These are phyloP conservation scores for Lampropteryx suffumata DNA, from an alignment of 2,888 invertebrate genomes.

Conservation along the genomic window DNA sequence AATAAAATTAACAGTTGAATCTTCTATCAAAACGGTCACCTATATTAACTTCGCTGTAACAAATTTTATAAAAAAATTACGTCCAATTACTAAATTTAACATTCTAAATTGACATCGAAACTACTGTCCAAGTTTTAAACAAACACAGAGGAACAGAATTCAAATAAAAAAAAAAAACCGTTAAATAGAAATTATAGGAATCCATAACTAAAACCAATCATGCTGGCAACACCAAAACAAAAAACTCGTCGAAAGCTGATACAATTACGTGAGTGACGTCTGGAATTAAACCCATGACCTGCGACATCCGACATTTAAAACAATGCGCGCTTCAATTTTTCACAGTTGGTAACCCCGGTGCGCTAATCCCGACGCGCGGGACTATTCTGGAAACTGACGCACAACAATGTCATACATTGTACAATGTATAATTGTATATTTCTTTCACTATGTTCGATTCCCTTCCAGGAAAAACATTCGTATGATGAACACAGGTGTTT, in stretches of 20 bases:
- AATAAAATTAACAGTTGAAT: too few relatives aligned
- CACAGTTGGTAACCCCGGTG: conserved; percentile 53
- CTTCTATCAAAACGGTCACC: too few relatives aligned
- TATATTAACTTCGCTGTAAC: too few relatives aligned
- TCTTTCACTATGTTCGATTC: too few relatives aligned
- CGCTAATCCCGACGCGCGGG: conserved; percentile 58
- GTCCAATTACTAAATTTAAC: too few relatives aligned
- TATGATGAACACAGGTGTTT: too few relatives aligned
- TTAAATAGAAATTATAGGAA: conserved; percentile 5
- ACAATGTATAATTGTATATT: neutral
- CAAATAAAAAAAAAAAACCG: neutral
- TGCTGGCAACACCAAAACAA: conserved; percentile 10
- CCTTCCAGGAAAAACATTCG: too few relatives aligned
- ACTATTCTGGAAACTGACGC: conserved; percentile 43
- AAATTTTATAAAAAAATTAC: neutral
- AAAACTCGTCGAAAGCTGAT: conserved; percentile 49
- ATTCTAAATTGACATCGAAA: too few relatives aligned
- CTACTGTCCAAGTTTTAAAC: too few relatives aligned
- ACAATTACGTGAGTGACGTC: conserved; percentile 49
- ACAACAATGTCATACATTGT: neutral
- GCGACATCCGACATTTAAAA: conserved; percentile 75
- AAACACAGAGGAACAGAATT: too few relatives aligned
- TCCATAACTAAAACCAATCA: conserved; percentile 18
- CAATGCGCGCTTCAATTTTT: conserved; percentile 78
- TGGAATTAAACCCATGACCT: conserved; percentile 45